phyloP scores from a whole-genome alignment of 1,140 invertebrate species.

The Globodera ellingtonae region DNA sequence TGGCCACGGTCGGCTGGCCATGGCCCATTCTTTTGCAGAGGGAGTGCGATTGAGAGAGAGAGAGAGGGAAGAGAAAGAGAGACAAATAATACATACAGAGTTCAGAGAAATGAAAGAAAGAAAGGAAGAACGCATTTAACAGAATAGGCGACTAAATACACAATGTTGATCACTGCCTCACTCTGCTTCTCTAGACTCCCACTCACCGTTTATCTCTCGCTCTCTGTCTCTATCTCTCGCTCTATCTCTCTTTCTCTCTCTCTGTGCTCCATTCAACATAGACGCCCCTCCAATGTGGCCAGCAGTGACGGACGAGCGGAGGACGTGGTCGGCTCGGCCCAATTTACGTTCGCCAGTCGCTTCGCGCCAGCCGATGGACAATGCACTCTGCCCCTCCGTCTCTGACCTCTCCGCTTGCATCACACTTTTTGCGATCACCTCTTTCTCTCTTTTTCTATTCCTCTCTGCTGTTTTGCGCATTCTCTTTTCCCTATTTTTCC shows the following conservation, averaged over 20 bases:
- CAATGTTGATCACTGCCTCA: not conserved
- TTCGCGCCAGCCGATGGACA: constrained; percentile 2
- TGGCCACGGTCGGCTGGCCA: not conserved
- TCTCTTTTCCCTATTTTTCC: too few species aligned
- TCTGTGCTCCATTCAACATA: not conserved
- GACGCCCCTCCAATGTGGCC: not conserved
- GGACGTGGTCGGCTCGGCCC: not conserved
- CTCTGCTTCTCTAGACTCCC: not conserved
- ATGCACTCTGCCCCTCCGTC: too few species aligned
- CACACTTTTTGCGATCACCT: too few species aligned
- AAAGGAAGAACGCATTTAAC: not conserved
- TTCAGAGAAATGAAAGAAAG: not conserved
- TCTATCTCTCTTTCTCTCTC: not conserved
- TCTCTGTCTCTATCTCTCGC: too few species aligned
- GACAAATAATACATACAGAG: not conserved
- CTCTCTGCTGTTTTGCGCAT: too few species aligned
- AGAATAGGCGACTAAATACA: not conserved
- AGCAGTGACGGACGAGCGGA: not conserved
- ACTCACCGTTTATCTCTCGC: not conserved
- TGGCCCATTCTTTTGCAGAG: not conserved
- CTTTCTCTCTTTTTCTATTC: too few species aligned
- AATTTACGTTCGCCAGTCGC: not conserved
- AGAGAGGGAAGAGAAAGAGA: not conserved
- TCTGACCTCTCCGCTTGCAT: too few species aligned
- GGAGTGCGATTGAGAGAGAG: not conserved